phyloP scores from a whole-genome alignment of 2,113 vertebrate genomes.

The Callaeas wilsoni region DNA sequence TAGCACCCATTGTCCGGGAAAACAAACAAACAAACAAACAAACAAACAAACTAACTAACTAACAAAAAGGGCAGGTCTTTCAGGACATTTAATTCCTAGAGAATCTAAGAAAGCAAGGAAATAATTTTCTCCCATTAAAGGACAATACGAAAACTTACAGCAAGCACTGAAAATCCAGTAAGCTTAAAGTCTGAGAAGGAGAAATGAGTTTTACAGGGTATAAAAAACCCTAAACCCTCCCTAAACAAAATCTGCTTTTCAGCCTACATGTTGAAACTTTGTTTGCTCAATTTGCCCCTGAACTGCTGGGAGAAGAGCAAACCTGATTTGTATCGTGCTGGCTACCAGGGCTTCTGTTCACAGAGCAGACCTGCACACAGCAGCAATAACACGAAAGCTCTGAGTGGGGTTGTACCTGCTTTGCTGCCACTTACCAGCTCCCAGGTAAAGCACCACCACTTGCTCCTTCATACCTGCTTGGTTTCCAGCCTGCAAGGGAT shows the following conservation, averaged over 20 bases:
- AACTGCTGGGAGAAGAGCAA: background rate
- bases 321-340: background rate
- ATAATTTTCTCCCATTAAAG: background rate
- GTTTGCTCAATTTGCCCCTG: background rate
- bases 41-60: too few species aligned
- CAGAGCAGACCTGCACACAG: background rate
- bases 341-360: background rate
- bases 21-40: background rate
- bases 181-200: background rate
- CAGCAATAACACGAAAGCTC: background rate
- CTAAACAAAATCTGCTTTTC: background rate
- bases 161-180: background rate
- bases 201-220: background rate
- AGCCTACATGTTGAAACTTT: background rate
- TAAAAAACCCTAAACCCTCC: background rate
- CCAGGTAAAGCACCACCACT: background rate
- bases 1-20: fast-evolving
- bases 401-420: background rate
- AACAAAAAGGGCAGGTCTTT: background rate
- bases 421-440: background rate
- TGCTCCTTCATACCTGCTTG: background rate
- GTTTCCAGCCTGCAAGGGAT: background rate
- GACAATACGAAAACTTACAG: background rate
- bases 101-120: background rate
- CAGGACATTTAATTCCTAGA: background rate